A percentile compares a stretch with the other conserved stretches of the same genome.
phyloP scores from a whole-genome alignment of 2,113 vertebrate species.

The Gulo gulo region DNA sequence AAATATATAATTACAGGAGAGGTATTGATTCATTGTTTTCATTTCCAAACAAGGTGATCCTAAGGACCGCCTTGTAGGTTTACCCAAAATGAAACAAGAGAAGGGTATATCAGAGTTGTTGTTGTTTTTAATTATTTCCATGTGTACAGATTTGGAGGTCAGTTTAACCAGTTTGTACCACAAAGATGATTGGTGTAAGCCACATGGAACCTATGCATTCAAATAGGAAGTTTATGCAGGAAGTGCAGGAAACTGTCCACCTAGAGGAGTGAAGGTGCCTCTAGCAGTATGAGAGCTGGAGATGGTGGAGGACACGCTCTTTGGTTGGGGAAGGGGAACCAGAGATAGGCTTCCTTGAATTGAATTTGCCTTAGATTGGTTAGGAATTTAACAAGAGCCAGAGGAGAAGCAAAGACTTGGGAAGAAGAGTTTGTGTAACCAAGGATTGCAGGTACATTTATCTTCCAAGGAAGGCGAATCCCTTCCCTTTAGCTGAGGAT shows the following conservation, averaged over 20 bases:
- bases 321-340: neutral
- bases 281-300: neutral
- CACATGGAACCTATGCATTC: neutral
- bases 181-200: neutral
- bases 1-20: constrained; percentile 43
- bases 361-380: neutral
- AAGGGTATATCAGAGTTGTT: neutral
- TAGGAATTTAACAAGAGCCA: neutral
- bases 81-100: constrained; percentile 33
- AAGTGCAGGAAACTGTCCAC: neutral
- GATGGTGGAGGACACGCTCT: neutral
- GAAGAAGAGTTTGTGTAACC: neutral
- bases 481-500: neutral
- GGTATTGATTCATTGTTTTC: constrained; percentile 55
- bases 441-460: neutral
- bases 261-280: neutral
- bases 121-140: neutral
- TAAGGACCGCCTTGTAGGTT: constrained; percentile 6
- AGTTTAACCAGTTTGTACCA: neutral
- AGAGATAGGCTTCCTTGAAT: neutral
- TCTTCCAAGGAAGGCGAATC: neutral
- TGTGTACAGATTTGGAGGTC: neutral
- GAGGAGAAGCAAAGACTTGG: neutral
- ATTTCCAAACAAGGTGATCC: constrained; percentile 52
- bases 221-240: neutral